Base-by-base conservation (phyloP, 2,113 vertebrate genomes). In the Paralichthys olivaceus region DNA sequence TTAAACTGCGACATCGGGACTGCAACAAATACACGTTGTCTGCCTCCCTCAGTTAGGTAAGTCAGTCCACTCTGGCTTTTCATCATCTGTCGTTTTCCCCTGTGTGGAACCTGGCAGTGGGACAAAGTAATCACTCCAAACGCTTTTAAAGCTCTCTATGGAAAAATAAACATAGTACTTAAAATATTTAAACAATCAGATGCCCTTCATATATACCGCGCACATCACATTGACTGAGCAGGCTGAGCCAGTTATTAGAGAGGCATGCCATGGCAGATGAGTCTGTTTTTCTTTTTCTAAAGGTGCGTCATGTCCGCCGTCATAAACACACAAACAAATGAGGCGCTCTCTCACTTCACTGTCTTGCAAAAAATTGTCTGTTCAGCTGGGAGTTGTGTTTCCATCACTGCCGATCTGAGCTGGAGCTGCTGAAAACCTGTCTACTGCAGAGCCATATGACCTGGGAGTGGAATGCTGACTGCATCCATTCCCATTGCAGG, bases 1-100 rank as follows among this genome's bases (percentile, higher is more conserved):
- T 84, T 59, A 72, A 83, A 57, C 29, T 25, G 34, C 29, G 62
- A 57, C 61, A 66, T 58, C 32, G 17, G 0, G 47, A 56, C 25
- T 37, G 8, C 17, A 51, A 69, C 63, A 82, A 72, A 80, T 72
- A 74, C 74, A 62, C 54, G 70, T 54, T 34, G 34, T 79, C 66
- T 74, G 19, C 22, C 6, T 69, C 81, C 14, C 7, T 9, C 29
- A 14, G 17, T 65, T 76, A 68, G 69, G 72, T 29, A 45, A 57
- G 47, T 17, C 28, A 57, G 69, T 29, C 57, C 45, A 40, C 49
- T 14, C 14, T 58, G 53, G 59, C 45, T 75, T 76, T 72, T 78
- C 67, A 78, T 62, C 53, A 80, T 60, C 59, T 22, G 19, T 53
- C 61, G 45, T 59, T 78, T 71, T 72, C 22, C 77, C 54, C 60